Conservation (phyloP, 1,140 invertebrate genomes). For the Drosophila lacteicornis region DNA sequence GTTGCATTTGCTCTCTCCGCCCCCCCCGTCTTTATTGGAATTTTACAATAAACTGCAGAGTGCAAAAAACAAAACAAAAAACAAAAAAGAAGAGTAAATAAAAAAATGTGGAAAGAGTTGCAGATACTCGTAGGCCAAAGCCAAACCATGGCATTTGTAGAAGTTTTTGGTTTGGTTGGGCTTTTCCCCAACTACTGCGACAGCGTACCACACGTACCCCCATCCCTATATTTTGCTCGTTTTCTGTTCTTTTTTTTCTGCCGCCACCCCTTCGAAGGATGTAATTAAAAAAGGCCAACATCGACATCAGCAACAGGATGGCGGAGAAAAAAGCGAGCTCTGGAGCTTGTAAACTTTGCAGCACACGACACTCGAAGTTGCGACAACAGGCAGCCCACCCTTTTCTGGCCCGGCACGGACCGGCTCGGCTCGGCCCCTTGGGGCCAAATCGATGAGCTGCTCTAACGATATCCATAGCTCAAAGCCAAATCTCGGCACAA, state of each 20-base stretch:
- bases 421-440: constrained; percentile 3
- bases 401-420: too few relatives aligned
- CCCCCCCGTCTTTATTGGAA: constrained; percentile 73
- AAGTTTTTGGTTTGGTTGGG: constrained; percentile 65
- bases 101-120: constrained; percentile 6
- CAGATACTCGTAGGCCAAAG: constrained; percentile 65
- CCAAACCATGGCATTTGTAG: constrained; percentile 69
- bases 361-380: constrained; percentile 50
- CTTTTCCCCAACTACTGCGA: background rate
- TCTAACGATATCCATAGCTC: constrained; percentile 79
- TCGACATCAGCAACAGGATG: constrained; percentile 52
- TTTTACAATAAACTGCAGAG: constrained; percentile 75
- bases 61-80: background rate
- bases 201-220: background rate
- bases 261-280: constrained; percentile 44
- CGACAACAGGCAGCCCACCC: constrained; percentile 12
- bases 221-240: background rate
- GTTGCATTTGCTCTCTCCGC: background rate
- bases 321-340: constrained; percentile 5
- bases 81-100: constrained; percentile 3
- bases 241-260: constrained; percentile 23
- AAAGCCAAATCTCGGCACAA: constrained; percentile 81
- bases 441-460: constrained; percentile 70
- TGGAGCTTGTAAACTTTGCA: constrained; percentile 49
- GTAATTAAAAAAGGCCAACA: constrained; percentile 77